These are phyloP conservation scores for Lepidocolaptes lacrymiger DNA, from an alignment of 2,797 vertebrate genomes.

Conservation along the genomic window DNA sequence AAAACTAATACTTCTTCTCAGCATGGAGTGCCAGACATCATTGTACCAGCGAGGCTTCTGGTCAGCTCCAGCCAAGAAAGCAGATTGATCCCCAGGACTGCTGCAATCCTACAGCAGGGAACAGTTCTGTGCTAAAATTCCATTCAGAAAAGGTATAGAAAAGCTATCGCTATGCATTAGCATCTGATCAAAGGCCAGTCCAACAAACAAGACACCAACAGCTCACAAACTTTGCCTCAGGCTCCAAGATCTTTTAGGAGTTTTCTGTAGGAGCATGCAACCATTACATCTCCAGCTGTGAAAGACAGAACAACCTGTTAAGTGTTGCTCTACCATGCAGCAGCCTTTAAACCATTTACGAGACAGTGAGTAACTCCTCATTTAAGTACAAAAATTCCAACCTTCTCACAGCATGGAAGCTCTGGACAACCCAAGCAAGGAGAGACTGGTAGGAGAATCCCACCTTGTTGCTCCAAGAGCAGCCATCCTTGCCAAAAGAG, in stretches of 20 bases:
- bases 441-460: not conserved
- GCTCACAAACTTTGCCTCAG: slow-evolving; percentile 23
- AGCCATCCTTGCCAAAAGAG: not conserved
- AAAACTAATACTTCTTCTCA: not conserved
- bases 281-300: slow-evolving; percentile 47
- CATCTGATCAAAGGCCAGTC: slow-evolving; percentile 50
- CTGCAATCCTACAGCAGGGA: not conserved
- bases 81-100: not conserved
- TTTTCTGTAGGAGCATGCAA: slow-evolving; percentile 9
- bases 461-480: not conserved
- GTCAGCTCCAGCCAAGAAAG: not conserved
- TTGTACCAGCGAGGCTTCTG: not conserved
- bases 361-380: not conserved
- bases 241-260: slow-evolving; percentile 37
- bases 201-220: not conserved
- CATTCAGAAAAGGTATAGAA: slow-evolving; percentile 21
- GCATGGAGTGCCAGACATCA: not conserved
- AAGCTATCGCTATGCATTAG: not conserved
- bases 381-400: not conserved
- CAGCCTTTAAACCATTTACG: slow-evolving; percentile 6
- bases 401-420: not conserved
- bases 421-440: not conserved
- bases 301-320: not conserved
- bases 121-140: not conserved
- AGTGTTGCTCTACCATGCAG: not conserved